Evolutionary conservation across 2,113 vertebrate species (phyloP), one percentile per base, ranked within the genome.

Genomic region (Chaenocephalus aceratus): DNA sequence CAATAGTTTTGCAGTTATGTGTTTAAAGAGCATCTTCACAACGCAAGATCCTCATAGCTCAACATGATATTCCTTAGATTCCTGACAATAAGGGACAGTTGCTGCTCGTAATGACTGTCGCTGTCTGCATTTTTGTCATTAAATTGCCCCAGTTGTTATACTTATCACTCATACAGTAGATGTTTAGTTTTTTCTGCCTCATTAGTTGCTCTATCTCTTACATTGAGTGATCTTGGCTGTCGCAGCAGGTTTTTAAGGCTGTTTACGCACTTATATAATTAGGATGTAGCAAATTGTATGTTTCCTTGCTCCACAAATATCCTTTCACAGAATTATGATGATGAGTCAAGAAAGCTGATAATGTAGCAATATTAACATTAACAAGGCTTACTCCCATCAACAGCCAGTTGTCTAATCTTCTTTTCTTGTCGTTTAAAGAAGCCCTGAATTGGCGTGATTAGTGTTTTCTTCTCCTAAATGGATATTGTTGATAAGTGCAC

Each of bases 291-390:
- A 53, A 58, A 74, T 56, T 45, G 5, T 57, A 12, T 58, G 13
- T 74, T 70, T 61, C 8, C 75, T 71, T 72, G 41, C 72, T 61
- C 54, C 53, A 54, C 6, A 61, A 72, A 59, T 59, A 54, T 46
- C 16, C 46, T 76, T 16, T 61, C 11, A 53, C 59, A 48, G 57
- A 64, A 79, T 60, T 79, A 57, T 69, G 59, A 53, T 1, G 23
- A 82, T 75, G 45, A 72, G 66, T 72, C 71, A 56, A 66, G 49
- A 62, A 62, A 77, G 74, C 65, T 71, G 64, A 66, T 79, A 56
- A 72, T 15, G 9, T 49, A 48, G 46, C n/a, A 1, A 71, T 48
- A 48, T 41, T 69, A 9, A 83, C 12, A 53, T 74, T n/a, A 41
- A 23, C 36, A 21, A 13, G 54, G 54, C 54, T 75, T 58, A 45